A percentile compares a stretch with the other conserved stretches of the same genome.
phyloP scores from a whole-genome alignment of 2,113 vertebrate species.

The Gymnorhina tibicen region DNA sequence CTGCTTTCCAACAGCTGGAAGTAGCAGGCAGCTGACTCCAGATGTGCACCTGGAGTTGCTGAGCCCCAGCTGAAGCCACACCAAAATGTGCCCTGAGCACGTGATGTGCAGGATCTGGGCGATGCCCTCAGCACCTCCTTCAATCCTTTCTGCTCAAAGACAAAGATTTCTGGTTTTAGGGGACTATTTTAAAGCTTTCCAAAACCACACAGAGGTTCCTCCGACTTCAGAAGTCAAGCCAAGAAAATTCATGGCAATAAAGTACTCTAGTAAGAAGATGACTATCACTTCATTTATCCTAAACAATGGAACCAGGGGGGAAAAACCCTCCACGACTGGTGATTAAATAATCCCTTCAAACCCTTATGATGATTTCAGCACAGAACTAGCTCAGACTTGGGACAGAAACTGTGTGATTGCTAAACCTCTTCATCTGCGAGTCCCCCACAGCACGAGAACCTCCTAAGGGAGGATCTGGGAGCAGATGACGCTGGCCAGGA shows the following conservation, averaged over 20 bases:
- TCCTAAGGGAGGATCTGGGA: background rate
- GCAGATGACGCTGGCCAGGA: background rate
- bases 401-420: background rate
- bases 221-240: background rate
- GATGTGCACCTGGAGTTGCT: background rate
- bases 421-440: background rate
- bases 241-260: constrained; percentile 3
- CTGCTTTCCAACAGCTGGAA: background rate
- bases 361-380: background rate
- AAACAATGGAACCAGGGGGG: background rate
- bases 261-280: background rate
- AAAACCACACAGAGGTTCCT: background rate
- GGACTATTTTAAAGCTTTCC: background rate
- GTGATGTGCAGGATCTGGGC: background rate
- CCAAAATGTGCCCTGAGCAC: accelerated
- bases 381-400: constrained; percentile 7
- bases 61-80: background rate
- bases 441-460: background rate
- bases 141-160: background rate
- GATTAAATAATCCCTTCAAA: background rate
- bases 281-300: background rate
- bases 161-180: background rate
- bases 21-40: background rate
- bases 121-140: background rate
- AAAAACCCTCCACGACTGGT: background rate